phyloP scores from a whole-genome alignment of 1,140 invertebrate genomes.

The Drosophila kepulauana region DNA sequence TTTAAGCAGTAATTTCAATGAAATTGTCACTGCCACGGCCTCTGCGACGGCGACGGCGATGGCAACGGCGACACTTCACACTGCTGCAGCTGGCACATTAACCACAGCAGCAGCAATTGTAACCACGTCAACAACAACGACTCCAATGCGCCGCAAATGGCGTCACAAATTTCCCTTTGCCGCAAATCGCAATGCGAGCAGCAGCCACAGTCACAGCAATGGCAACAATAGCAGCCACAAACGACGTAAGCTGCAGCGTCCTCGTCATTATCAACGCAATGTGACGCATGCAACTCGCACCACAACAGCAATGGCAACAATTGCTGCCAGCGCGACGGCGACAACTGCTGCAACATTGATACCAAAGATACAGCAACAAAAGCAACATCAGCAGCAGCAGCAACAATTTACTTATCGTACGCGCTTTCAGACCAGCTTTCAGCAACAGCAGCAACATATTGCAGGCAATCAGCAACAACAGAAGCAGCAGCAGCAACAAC shows the following conservation, averaged over 20 bases:
- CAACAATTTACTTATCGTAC: slow-evolving; percentile 65
- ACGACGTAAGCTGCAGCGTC: slow-evolving; percentile 63
- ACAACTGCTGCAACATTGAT: slow-evolving; percentile 59
- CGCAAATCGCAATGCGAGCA: slow-evolving; percentile 41
- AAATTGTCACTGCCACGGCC: slow-evolving; percentile 76
- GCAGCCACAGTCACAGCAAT: neutral
- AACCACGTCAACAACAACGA: slow-evolving; percentile 49
- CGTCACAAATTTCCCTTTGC: slow-evolving; percentile 64
- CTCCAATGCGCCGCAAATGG: slow-evolving; percentile 59
- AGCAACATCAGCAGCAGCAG: slow-evolving; percentile 50
- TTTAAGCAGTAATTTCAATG: slow-evolving; percentile 79
- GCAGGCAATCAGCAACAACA: slow-evolving; percentile 48
- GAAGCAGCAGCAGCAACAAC: slow-evolving; percentile 60
- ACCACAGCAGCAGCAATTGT: slow-evolving; percentile 19
- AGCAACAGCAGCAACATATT: slow-evolving; percentile 64
- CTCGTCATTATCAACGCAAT: slow-evolving; percentile 60
- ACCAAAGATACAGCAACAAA: slow-evolving; percentile 65
- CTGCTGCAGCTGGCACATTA: slow-evolving; percentile 17
- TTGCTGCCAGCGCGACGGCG: slow-evolving; percentile 48
- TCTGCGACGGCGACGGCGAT: slow-evolving; percentile 48
- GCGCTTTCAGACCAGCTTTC: slow-evolving; percentile 51
- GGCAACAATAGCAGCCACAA: slow-evolving; percentile 35
- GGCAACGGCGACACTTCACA: slow-evolving; percentile 44
- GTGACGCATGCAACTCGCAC: slow-evolving; percentile 74
- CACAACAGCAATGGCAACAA: slow-evolving; percentile 63